Evolutionary conservation across 2,888 invertebrate genomes (phyloP), one percentile per base, ranked within the genome.

Genomic region (Lumbricus terrestris): DNA sequence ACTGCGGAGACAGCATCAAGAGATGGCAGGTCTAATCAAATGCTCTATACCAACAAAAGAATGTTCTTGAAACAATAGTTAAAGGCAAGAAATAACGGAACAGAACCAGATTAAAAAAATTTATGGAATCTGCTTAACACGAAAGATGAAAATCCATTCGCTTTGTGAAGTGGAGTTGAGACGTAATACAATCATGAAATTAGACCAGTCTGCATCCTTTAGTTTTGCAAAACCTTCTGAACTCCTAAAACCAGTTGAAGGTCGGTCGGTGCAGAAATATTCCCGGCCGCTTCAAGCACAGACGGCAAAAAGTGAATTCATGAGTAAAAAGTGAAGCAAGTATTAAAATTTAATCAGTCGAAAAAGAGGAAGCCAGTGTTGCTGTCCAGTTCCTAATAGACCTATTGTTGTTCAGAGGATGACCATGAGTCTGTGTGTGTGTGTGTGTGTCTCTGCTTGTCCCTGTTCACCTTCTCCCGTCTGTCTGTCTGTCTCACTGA

Each of bases 401-500:
- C 13, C 69, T 69, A 69, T 8, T 69, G 69, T 69, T 69, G 69
- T 69, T 69, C 69, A 69, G n/a, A 69, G 69, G n/a, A 69, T 69
- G 29, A 8, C 69, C 69, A 69, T 13, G n/a, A 69, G 29, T 69
- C 47, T n/a, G n/a, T 40, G 15, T 40, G 40, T 40, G 40, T 38
- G n/a, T n/a, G n/a, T n/a, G n/a, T n/a, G 23, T 47, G 15, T 47
- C 47, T 47, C 13, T 47, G 47, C 18, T 16, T 47, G 47, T 47
- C 47, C 47, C 69, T 29, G 29, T 29, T 54, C 29, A 2, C 29
- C 4, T 69, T n/a, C n/a, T 0, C n/a, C 69, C n/a, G n/a, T 69
- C 69, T n/a, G 16, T 69, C 69, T 69, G 8, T 69, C 69, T 34
- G 35, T 2, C 33, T 88, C 47, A 97, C 96, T 97, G 97, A 95